A percentile compares a stretch with the other conserved stretches of the same genome.
Conservation (phyloP, 2,797 vertebrate species). For the Pseudotriccus pelzelni region DNA sequence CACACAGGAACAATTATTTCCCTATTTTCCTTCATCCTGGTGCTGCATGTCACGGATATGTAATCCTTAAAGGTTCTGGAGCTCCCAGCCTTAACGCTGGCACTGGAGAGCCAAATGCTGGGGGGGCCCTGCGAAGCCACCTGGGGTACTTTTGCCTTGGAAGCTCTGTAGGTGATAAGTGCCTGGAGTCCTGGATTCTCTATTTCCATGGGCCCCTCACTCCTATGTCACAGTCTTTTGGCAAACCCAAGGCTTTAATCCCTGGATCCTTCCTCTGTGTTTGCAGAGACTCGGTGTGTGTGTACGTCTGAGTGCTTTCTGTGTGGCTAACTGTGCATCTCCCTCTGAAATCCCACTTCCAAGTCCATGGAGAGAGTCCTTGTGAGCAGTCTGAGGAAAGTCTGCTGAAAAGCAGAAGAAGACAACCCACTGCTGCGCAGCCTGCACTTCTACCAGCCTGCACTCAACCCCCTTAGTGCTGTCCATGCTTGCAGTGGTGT, state of each 20-base stretch:
- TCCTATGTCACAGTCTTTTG: not conserved
- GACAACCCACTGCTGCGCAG: not conserved
- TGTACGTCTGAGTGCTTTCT: not conserved
- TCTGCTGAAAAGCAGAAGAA: not conserved
- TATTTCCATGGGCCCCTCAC: not conserved
- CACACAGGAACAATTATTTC: not conserved
- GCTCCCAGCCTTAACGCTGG: not conserved
- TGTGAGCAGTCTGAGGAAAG: not conserved
- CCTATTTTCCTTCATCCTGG: not conserved
- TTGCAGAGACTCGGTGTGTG: not conserved
- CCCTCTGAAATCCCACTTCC: not conserved
- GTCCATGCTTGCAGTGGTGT: not conserved
- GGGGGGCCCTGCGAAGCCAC: not conserved
- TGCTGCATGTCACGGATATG: not conserved
- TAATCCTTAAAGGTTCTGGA: not conserved
- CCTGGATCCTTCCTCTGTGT: not conserved
- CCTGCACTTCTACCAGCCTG: not conserved
- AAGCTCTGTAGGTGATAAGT: not conserved
- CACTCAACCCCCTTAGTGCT: fast-evolving
- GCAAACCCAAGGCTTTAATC: not conserved
- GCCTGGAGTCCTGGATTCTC: not conserved
- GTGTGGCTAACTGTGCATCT: not conserved
- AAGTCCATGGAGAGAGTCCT: not conserved
- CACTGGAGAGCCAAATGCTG: not conserved
- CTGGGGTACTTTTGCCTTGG: not conserved